Conservation (phyloP, 2,888 invertebrate species). For the Limnephilus auricula region DNA sequence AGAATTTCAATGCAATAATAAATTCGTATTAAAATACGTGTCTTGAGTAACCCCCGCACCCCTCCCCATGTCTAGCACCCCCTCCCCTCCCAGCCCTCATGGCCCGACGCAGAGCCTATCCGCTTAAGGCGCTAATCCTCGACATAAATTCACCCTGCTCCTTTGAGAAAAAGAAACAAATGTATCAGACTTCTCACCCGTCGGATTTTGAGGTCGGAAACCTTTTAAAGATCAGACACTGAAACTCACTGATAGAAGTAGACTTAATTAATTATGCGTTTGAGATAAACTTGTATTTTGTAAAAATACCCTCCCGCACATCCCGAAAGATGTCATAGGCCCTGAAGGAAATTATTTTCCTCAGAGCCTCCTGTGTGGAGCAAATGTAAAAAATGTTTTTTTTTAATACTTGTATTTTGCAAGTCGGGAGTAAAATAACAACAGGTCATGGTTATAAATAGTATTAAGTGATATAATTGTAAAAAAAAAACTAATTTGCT, state of each 20-base stretch:
- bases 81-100: background rate
- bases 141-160: slow-evolving; percentile 64
- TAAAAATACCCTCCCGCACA: no score
- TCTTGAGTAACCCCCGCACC: slow-evolving; percentile 38
- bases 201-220: slow-evolving; percentile 14
- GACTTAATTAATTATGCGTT: no score
- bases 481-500: no score
- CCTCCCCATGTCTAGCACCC: background rate
- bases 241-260: background rate
- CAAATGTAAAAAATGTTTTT: no score
- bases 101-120: slow-evolving; percentile 49
- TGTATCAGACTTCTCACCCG: slow-evolving; percentile 55
- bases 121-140: slow-evolving; percentile 64
- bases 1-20: slow-evolving; percentile 46
- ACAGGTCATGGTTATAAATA: no score
- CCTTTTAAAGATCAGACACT: background rate
- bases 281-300: background rate
- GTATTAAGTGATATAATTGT: no score
- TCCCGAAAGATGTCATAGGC: no score
- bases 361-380: no score
- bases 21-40: slow-evolving; percentile 46
- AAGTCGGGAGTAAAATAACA: no score
- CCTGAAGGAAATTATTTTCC: no score
- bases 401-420: no score
- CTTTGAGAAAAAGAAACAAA: slow-evolving; percentile 60